Evolutionary conservation across 2,888 invertebrate genomes (phyloP).

Genomic region (Hypena proboscidalis): DNA sequence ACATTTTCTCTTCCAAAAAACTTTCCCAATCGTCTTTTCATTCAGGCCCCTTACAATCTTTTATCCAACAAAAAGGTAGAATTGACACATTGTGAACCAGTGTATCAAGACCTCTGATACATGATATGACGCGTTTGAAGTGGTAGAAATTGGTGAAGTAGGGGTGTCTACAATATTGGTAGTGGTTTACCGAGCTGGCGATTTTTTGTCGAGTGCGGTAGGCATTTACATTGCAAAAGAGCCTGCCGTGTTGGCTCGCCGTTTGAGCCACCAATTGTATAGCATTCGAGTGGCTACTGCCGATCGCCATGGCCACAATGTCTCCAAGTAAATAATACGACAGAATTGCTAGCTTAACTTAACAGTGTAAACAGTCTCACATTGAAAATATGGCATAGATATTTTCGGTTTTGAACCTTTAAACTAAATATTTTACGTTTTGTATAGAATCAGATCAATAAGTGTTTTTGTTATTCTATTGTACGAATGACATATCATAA

Average conservation of each 20-base stretch:
- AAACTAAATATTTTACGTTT: no score
- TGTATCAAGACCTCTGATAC: slow-evolving; percentile 19
- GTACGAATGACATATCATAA: no score
- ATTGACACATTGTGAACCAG: slow-evolving; percentile 35
- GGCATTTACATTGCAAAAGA: slow-evolving; percentile 48
- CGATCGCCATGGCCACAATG: no score
- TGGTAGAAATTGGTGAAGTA: slow-evolving; percentile 6
- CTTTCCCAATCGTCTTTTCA: slow-evolving; percentile 17
- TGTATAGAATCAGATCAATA: no score
- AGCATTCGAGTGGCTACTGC: slow-evolving; percentile 26
- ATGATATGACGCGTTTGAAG: slow-evolving; percentile 19
- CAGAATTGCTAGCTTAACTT: slow-evolving; percentile 24
- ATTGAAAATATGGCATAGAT: no score
- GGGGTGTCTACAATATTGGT: slow-evolving; percentile 19
- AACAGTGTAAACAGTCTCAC: no score
- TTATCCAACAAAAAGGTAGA: slow-evolving; percentile 37
- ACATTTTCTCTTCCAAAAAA: slow-evolving; percentile 25
- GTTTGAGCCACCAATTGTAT: slow-evolving; percentile 33
- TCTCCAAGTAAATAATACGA: no score
- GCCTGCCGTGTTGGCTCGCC: slow-evolving; percentile 33
- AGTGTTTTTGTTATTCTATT: no score
- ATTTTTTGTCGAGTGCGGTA: slow-evolving; percentile 32
- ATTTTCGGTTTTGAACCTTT: no score
- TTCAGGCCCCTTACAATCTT: slow-evolving; percentile 30
- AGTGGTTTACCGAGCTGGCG: slow-evolving; percentile 25